Evolutionary conservation across 2,797 vertebrate genomes (phyloP).

Genomic region (Furcifer pardalis): DNA sequence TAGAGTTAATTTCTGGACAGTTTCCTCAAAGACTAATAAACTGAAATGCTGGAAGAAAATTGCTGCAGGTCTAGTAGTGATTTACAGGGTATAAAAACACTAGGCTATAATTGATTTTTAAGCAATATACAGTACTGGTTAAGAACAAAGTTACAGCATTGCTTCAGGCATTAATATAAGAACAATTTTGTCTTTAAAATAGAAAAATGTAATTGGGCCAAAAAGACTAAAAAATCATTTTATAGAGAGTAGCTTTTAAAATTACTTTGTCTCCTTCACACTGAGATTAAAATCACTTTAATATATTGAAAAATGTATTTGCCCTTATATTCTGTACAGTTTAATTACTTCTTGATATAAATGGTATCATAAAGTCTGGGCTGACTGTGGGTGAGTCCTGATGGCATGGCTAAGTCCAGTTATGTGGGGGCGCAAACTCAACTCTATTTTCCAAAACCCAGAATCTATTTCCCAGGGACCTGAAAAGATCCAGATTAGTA

Average conservation of each 20-base stretch:
- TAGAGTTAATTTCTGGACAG: background rate
- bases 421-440: background rate
- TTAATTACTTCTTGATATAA: slow-evolving; percentile 32
- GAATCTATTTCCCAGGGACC: background rate
- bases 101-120: slow-evolving; percentile 63
- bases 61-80: slow-evolving; percentile 29
- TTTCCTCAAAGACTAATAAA: slow-evolving; percentile 34
- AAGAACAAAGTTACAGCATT: slow-evolving; percentile 44
- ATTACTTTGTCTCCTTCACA: slow-evolving; percentile 43
- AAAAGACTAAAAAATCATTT: slow-evolving; percentile 64
- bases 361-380: background rate
- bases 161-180: slow-evolving; percentile 51
- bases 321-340: slow-evolving; percentile 50
- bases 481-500: background rate
- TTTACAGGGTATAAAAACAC: slow-evolving; percentile 18
- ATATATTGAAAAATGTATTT: slow-evolving; percentile 56
- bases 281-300: slow-evolving; percentile 51
- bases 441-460: background rate
- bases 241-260: slow-evolving; percentile 57
- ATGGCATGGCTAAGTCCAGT: background rate
- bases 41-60: slow-evolving; percentile 51
- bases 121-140: slow-evolving; percentile 38
- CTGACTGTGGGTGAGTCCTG: background rate
- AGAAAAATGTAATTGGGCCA: slow-evolving; percentile 64
- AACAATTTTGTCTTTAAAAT: slow-evolving; percentile 49